phyloP scores from a whole-genome alignment of 2,888 invertebrate species.

The Hydrotaea diabolus region DNA sequence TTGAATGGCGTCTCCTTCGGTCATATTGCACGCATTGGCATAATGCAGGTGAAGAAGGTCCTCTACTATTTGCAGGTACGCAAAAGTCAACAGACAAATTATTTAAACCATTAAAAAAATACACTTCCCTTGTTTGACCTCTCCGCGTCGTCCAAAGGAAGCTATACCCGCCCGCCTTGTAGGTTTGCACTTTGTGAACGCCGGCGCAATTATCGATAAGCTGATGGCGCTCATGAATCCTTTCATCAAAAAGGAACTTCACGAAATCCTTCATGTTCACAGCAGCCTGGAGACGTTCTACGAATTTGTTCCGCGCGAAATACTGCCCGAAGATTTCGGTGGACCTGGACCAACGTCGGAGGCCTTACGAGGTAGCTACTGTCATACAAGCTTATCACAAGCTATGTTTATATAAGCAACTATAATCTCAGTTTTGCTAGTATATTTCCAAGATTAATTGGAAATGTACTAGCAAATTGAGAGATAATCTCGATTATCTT shows the following conservation, averaged over 20 bases:
- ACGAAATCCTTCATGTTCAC: constrained; percentile 82
- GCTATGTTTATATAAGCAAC: too few species aligned
- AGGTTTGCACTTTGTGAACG: constrained; percentile 87
- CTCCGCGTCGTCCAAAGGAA: constrained; percentile 81
- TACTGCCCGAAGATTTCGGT: constrained; percentile 85
- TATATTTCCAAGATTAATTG: too few species aligned
- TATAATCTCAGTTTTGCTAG: too few species aligned
- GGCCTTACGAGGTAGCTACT: constrained; percentile 77
- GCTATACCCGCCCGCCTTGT: constrained; percentile 86
- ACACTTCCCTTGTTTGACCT: background rate
- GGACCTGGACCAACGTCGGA: constrained; percentile 81
- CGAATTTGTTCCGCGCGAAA: constrained; percentile 82
- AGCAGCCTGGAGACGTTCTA: constrained; percentile 81
- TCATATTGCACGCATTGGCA: constrained; percentile 85
- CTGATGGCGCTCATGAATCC: constrained; percentile 86
- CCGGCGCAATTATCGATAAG: constrained; percentile 86
- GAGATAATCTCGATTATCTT: too few species aligned
- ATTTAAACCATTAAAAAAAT: background rate
- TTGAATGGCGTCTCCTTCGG: constrained; percentile 84
- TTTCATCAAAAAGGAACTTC: constrained; percentile 86
- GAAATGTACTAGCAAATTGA: too few species aligned
- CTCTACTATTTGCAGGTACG: constrained; percentile 85
- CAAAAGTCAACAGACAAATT: constrained; percentile 79
- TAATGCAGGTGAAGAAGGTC: constrained; percentile 85
- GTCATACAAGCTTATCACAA: too few species aligned